Base-by-base conservation (phyloP, 2,888 invertebrate genomes). In the Phasia obesa region DNA sequence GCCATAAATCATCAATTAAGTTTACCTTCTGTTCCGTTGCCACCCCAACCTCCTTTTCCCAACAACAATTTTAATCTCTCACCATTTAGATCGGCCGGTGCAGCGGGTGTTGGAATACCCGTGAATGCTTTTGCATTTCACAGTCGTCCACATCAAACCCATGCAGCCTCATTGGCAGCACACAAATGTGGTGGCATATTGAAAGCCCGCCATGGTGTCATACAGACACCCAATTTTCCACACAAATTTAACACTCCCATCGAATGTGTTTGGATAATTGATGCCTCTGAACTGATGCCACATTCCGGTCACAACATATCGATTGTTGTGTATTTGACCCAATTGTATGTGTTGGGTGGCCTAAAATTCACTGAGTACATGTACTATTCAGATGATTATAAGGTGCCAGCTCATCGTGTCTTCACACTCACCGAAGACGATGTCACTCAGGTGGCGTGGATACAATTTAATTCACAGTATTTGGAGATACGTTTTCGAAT, bases 191-290 rank as follows among this genome's bases (percentile, higher is more conserved):
- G 96, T 2, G 95, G 95, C 13, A 92, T 93, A 21, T 91, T 95
- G 59, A 94, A 93, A 55, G 93, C 93, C 6, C 92, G 93, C 4
- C 93, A 93, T 57, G 97, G 97, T 47, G 92, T 94, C 70, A 94
- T 98, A 62, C 94, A 95, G 84, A 97, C 97, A 15, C 97, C 97
- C 0, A 94, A 95, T 89, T 98, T 97, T 89, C 98, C 98, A 0
- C 92, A 93, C 79, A 93, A 95, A 25, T 98, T 97, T 90, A 93
- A 93, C 6, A 95, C 96, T 51, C 98, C 98, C 17, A 94, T 97
- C 82, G 94, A 94, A 86, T 97, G 97, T 90, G 94, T 95, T 86
- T 98, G 97, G 97, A 93, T 97, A 78, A 96, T 98, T 88, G 96
- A 97, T 88, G 95, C 95, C n/a, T 94, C 95, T 84, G 92, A 93